A percentile compares a stretch with the other conserved stretches of the same genome.
Conservation (phyloP, 2,888 invertebrate genomes). For the Cryptocephalus primarius region DNA sequence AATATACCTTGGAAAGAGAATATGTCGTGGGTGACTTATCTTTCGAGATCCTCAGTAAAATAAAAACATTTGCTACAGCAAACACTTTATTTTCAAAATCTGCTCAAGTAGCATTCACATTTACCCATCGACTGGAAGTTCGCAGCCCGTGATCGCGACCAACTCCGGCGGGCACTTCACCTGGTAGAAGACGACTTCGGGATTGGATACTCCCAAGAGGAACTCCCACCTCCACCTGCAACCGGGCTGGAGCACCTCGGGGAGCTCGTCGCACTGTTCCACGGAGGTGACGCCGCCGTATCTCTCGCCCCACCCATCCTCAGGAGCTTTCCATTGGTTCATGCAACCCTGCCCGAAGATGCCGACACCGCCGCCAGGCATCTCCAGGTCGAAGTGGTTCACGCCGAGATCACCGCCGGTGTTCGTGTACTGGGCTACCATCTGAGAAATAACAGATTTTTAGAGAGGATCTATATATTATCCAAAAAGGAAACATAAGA, state of each 20-base stretch:
- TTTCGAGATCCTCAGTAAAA: no score
- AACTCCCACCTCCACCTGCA: not conserved
- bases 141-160: slow-evolving; percentile 4
- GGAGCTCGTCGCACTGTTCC: not conserved
- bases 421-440: slow-evolving; percentile 4
- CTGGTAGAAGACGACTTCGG: slow-evolving; percentile 3
- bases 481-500: no score
- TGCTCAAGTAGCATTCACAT: no score
- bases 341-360: not conserved
- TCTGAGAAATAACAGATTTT: not conserved
- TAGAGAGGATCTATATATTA: no score
- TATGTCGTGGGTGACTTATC: no score
- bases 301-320: not conserved
- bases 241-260: not conserved
- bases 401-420: slow-evolving; percentile 1
- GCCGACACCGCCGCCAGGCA: slow-evolving; percentile 8
- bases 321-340: not conserved
- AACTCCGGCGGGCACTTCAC: slow-evolving; percentile 5
- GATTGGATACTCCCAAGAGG: slow-evolving; percentile 3
- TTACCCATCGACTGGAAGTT: not conserved
- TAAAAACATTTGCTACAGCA: no score
- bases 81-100: no score
- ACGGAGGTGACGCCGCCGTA: not conserved
- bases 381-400: slow-evolving; percentile 6
- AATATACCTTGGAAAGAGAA: no score